Evolutionary conservation across 2,888 invertebrate genomes (phyloP).

Genomic region (Trissonchulus sp.): DNA sequence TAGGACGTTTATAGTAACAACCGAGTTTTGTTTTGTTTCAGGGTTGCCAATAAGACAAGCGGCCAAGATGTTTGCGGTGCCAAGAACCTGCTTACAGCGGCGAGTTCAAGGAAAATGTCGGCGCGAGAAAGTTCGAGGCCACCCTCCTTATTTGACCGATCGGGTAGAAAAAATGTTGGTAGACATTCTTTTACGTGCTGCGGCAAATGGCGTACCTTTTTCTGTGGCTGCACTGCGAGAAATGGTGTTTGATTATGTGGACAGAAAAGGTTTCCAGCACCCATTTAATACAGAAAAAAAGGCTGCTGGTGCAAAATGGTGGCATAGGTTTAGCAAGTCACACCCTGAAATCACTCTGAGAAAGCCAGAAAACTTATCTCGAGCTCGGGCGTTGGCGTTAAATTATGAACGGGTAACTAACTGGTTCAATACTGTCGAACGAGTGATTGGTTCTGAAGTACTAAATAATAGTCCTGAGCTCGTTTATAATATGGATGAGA

Average conservation of each 20-base stretch:
- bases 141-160: not conserved
- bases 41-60: not conserved
- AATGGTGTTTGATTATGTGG: slow-evolving; percentile 15
- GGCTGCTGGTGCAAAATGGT: slow-evolving; percentile 13
- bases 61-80: not conserved
- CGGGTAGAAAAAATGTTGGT: not conserved
- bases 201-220: slow-evolving; percentile 6
- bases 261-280: not conserved
- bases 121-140: not conserved
- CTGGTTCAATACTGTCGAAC: not conserved
- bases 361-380: slow-evolving; percentile 21
- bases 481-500: slow-evolving; percentile 22
- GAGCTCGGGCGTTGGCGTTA: slow-evolving; percentile 21
- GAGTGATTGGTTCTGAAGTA: not conserved
- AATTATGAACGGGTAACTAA: not conserved
- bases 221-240: not conserved
- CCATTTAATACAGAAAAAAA: slow-evolving; percentile 17
- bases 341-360: slow-evolving; percentile 15
- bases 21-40: not conserved
- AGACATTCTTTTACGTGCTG: not conserved
- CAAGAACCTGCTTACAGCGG: slow-evolving; percentile 7
- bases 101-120: not conserved
- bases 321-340: not conserved
- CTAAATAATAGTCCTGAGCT: not conserved
- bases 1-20: too few relatives aligned